A percentile compares a stretch with the other conserved stretches of the same genome.
phyloP scores from a whole-genome alignment of 2,797 vertebrate genomes.

The Myotis pilosus region DNA sequence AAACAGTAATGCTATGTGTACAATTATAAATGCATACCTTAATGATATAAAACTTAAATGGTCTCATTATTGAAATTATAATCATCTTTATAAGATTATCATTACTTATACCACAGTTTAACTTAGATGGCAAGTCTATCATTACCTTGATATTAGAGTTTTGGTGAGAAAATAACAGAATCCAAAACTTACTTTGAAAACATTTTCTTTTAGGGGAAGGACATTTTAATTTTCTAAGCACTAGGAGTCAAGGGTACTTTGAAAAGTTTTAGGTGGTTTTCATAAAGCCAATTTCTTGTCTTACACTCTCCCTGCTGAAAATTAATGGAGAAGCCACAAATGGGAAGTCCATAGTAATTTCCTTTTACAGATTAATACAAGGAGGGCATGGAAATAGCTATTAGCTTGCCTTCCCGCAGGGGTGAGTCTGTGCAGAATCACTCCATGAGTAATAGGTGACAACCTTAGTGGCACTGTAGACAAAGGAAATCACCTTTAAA shows the following conservation, averaged over 20 bases:
- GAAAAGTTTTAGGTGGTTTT: constrained; percentile 44
- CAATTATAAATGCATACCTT: constrained; percentile 9
- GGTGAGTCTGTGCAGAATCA: neutral
- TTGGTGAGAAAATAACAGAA: neutral
- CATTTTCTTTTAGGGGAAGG: neutral
- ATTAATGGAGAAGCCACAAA: constrained; percentile 46
- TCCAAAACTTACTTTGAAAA: neutral
- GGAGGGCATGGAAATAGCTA: neutral
- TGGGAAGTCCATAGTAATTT: constrained; percentile 45
- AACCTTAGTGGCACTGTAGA: neutral
- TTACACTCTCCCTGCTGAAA: constrained; percentile 21
- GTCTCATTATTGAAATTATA: neutral
- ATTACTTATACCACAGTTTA: neutral
- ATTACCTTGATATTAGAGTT: neutral
- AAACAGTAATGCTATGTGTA: neutral
- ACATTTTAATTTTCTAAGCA: neutral
- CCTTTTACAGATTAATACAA: constrained; percentile 35
- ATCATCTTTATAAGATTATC: neutral
- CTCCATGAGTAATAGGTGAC: neutral
- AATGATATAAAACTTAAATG: neutral
- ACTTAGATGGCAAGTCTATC: neutral
- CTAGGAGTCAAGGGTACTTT: neutral
- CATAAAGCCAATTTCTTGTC: constrained; percentile 51
- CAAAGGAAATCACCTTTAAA: neutral
- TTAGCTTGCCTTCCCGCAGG: neutral